phyloP scores from a whole-genome alignment of 2,113 vertebrate species.

The Donacobius atricapilla region DNA sequence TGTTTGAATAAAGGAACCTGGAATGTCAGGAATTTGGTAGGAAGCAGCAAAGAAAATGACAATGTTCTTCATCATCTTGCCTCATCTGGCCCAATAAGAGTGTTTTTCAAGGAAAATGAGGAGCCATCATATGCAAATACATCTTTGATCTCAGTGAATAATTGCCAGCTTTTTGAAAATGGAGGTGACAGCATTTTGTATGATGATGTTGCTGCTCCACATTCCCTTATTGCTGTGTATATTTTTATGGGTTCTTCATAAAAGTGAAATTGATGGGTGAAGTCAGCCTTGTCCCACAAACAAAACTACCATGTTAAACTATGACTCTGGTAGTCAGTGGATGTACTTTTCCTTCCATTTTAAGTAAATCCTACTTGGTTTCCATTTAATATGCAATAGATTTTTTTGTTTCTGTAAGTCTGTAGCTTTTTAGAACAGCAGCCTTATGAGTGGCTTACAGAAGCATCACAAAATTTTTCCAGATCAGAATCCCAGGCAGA shows the following conservation, averaged over 20 bases:
- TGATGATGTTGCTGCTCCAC: not conserved
- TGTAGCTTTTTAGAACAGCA: not conserved
- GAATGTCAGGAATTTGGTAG: not conserved
- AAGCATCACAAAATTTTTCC: not conserved
- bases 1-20: not conserved
- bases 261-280: not conserved
- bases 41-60: not conserved
- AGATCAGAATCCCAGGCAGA: not conserved
- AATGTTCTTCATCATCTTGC: not conserved
- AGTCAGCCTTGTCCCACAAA: not conserved
- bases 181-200: not conserved
- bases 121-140: not conserved
- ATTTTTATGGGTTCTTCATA: not conserved
- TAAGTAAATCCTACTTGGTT: not conserved
- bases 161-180: not conserved
- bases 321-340: not conserved
- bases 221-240: not conserved
- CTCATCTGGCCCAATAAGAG: not conserved
- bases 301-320: not conserved
- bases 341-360: not conserved
- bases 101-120: not conserved
- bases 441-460: not conserved
- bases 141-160: not conserved
- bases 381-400: not conserved
- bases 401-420: not conserved